Base-by-base conservation (phyloP, 1,140 invertebrate species). In the Metopolophium dirhodum region DNA sequence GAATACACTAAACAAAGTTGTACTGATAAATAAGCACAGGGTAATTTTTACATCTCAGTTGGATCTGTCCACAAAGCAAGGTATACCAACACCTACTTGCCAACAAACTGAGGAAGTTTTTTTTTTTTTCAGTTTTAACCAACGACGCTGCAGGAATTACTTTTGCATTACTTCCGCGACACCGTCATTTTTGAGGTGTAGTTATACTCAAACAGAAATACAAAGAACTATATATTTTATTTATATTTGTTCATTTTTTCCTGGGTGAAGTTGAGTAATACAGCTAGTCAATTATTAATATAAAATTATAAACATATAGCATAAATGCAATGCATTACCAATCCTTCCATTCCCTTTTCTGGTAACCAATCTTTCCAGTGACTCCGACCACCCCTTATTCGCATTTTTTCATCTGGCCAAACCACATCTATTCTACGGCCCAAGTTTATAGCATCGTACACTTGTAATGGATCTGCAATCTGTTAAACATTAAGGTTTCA, bases 341-440 rank as follows among this genome's bases (percentile, higher is more conserved):
- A 96, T 94, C 98, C 98, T 95, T 98, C 98, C 98, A 99, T 99
- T 2, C 98, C 98, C 83, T 97, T 96, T 94, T 97, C 96, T 0
- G 98, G 98, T 92, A 97, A 96, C 98, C 98, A 99, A 94, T 97
- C 97, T 86, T 97, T 97, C 98, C 98, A 99, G 94, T 96, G 97
- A 88, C 97, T 97, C 93, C 98, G 96, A 0, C 98, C 98, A 1
- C 98, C 98, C 94, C 97, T 96, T 93, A 96, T 96, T 94, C 98
- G 95, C 97, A 98, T 98, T 88, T 97, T 96, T 94, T 98, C 98
- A 94, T 97, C 97, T 0, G 98, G 98, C 98, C 98, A 99, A 86
- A 97, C 96, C 1, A 99, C 98, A 95, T 99, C 98, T 90, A 98
- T 98, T 91, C 98, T 96, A 90, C 98, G 96, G 37, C 98, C 98